These are phyloP conservation scores for Cotesia vestalis DNA, from an alignment of 1,140 invertebrate genomes.

Conservation along the genomic window DNA sequence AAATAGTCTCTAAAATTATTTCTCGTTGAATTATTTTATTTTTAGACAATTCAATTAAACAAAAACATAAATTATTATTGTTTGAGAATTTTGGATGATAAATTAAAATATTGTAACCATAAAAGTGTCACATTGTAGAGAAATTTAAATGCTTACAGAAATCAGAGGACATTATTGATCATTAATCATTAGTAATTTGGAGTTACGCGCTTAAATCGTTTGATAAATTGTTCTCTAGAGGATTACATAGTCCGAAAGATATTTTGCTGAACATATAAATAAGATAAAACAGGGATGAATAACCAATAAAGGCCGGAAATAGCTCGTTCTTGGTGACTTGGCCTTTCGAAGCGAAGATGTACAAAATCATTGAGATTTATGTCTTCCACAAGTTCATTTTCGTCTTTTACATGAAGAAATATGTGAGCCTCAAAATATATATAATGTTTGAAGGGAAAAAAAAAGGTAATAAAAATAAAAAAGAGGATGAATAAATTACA, in stretches of 20 bases:
- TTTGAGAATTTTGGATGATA: too few relatives aligned
- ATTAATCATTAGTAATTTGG: too few relatives aligned
- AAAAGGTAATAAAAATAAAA: slow-evolving; percentile 8
- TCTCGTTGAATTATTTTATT: too few relatives aligned
- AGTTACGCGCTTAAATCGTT: too few relatives aligned
- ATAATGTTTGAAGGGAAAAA: not conserved
- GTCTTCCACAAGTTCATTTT: slow-evolving; percentile 31
- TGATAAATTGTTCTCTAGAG: not conserved
- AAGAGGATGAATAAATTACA: slow-evolving; percentile 14
- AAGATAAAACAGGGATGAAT: slow-evolving; percentile 3
- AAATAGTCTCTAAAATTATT: too few relatives aligned
- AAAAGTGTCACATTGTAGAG: too few relatives aligned
- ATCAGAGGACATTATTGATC: too few relatives aligned
- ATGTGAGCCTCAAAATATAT: not conserved
- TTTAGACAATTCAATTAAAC: too few relatives aligned
- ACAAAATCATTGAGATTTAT: slow-evolving; percentile 39
- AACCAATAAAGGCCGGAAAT: slow-evolving; percentile 32
- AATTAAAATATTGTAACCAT: too few relatives aligned
- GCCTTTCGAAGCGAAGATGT: not conserved
- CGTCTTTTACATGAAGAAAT: not conserved
- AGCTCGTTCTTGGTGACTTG: slow-evolving; percentile 27
- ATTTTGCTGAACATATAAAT: slow-evolving; percentile 1
- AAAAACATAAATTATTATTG: too few relatives aligned
- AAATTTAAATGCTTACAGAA: too few relatives aligned
- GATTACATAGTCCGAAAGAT: not conserved